Percentiles rank a stretch among this genome's conserved stretches.
These are phyloP conservation scores for Mythimna vitellina DNA, from an alignment of 2,888 invertebrate species.

Conservation along the genomic window DNA sequence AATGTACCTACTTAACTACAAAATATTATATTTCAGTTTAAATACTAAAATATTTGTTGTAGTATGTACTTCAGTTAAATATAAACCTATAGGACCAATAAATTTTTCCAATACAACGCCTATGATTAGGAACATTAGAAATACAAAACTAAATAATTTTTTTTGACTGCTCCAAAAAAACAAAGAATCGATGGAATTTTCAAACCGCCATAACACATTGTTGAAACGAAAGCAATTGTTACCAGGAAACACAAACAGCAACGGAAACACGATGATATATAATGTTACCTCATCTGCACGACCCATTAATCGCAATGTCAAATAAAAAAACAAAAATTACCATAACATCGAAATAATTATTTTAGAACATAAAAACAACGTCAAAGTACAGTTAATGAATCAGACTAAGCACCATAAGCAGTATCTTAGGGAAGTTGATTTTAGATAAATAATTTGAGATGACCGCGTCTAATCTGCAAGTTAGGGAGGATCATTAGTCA, in stretches of 20 bases:
- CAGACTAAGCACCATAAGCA: constrained; percentile 27
- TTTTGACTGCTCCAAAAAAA: not conserved
- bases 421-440: constrained; percentile 33
- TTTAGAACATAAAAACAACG: constrained; percentile 53
- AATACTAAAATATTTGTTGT: not conserved
- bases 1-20: too few relatives aligned
- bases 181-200: constrained; percentile 41
- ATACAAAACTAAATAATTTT: not conserved
- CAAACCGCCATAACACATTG: constrained; percentile 56
- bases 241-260: constrained; percentile 79
- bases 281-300: constrained; percentile 78
- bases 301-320: constrained; percentile 77
- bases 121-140: not conserved
- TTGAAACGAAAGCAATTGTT: constrained; percentile 80
- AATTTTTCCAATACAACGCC: not conserved
- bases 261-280: constrained; percentile 73
- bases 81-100: not conserved
- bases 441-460: constrained; percentile 23
- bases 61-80: not conserved
- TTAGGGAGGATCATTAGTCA: not conserved
- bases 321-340: constrained; percentile 73
- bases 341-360: constrained; percentile 63
- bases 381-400: constrained; percentile 41
- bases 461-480: too few relatives aligned
- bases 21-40: not conserved